These are phyloP conservation scores for Thaumetopoea pityocampa DNA, from an alignment of 1,140 invertebrate species.

Conservation along the genomic window DNA sequence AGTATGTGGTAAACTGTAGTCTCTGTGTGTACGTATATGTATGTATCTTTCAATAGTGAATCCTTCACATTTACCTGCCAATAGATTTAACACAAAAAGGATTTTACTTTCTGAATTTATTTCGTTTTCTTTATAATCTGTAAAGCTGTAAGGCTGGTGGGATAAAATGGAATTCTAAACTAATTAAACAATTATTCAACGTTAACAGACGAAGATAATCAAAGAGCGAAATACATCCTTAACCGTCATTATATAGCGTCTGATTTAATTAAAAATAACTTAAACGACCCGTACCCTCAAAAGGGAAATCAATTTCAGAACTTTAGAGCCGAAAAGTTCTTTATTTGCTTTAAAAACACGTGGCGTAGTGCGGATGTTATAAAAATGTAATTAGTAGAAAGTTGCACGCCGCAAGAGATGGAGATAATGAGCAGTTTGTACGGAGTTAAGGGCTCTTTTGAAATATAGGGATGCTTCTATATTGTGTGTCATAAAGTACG, in stretches of 20 bases:
- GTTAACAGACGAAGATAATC: no score
- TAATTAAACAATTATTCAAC: no score
- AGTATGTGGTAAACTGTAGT: no score
- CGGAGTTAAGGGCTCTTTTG: neutral
- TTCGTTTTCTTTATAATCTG: no score
- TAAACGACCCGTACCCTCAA: slow-evolving; percentile 43
- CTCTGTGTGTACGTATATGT: no score
- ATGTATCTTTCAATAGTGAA: no score
- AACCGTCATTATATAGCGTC: slow-evolving; percentile 33
- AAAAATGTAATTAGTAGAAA: slow-evolving; percentile 13
- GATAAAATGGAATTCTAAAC: no score
- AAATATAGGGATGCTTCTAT: neutral
- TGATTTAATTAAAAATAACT: slow-evolving; percentile 59
- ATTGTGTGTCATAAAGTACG: no score
- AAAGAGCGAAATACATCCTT: no score
- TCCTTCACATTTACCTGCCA: no score
- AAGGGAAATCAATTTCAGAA: slow-evolving; percentile 51
- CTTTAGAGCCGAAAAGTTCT: slow-evolving; percentile 28
- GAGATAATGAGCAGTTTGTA: neutral
- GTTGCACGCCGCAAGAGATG: slow-evolving; percentile 2
- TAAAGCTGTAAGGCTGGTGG: slow-evolving; percentile 7
- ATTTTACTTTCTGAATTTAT: no score
- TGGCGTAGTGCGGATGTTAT: slow-evolving; percentile 1
- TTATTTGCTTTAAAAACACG: slow-evolving; percentile 20
- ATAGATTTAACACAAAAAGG: no score